Evolutionary conservation across 1,140 invertebrate species (phyloP), one percentile per base, ranked within the genome.

Genomic region (Euwallacea similis): DNA sequence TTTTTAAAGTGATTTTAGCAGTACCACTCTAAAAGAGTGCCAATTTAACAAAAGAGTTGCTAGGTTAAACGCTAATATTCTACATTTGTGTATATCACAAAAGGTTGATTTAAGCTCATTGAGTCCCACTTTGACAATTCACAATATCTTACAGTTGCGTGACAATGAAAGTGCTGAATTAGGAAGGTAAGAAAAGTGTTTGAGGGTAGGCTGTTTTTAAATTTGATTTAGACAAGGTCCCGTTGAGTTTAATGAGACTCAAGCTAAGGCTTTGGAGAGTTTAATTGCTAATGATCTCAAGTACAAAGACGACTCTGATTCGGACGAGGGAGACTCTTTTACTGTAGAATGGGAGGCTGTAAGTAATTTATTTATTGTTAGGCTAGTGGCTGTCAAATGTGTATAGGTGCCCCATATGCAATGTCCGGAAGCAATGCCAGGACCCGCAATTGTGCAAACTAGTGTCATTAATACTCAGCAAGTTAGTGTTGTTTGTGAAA

Each of bases 61-160:
- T 7, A 86, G 89, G 66, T 84, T 95, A 13, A 94, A 95, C 83
- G 87, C 90, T 64, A 95, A 95, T 78, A 86, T 95, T 54, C 81
- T 95, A 74, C 90, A 93, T 82, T 81, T 95, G 67, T 94, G 93
- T 80, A 89, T 93, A 73, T 89, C 89, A 2, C 92, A 94, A 82
- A 88, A 89, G 76, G 88, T 93, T 9, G 85, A 90, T 77, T 78
- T 87, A 33, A 82, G 85, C 9, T 79, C 85, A 6, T 78, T 94
- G 21, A 86, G 89, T 78, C 87, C 91, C 33, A 85, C 87, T 76
- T 87, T 89, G 76, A 92, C 92, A 0, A 80, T 94, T 43, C 87
- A 89, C 74, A 94, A 94, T 82, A 79, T 95, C 21, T 81, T 92
- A 68, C 84, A 88, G 66, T 85, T 94, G 72, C 81, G 93, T 43